Evolutionary conservation across 2,113 vertebrate species (phyloP), one percentile per base, ranked within the genome.

Genomic region (Phyllopteryx taeniolatus): DNA sequence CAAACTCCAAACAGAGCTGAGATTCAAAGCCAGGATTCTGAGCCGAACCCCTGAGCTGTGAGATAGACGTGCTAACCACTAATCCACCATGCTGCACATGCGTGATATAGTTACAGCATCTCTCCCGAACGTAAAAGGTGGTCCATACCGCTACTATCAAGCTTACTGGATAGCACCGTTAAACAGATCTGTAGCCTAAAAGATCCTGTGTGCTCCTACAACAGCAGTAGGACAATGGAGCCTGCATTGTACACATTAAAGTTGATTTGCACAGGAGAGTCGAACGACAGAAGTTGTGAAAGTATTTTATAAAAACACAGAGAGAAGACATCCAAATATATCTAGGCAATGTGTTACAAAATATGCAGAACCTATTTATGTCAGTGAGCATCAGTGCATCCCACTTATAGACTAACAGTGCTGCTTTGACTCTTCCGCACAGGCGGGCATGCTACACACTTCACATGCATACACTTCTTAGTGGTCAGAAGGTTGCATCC

Each of bases 321-420:
- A 46, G 65, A 74, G 49, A 84, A 81, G 63, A 71, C 77, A 88
- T 89, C 86, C 85, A 91, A 88, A 91, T 91, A 91, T 89, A 93
- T 85, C 86, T 72, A 53, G 72, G 84, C 81, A 4, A 88, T 78
- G 83, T 85, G 88, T 89, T 91, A 85, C 88, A 84, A 91, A 90
- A 92, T 88, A 86, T 85, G 85, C 77, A 83, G 87, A 91, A 91
- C 91, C 90, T 91, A 91, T 91, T 92, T 93, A 89, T 92, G 91
- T 92, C 92, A 91, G 77, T 68, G 80, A 84, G 85, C 86, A 87
- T 94, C 90, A 90, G 88, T 65, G 79, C 88, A 88, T 87, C 82
- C 83, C 85, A 86, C 85, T 84, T 90, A 71, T 72, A 83, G 84
- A 83, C 78, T 79, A 54, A 87, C 79, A 81, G 73, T 70, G 79